phyloP scores from a whole-genome alignment of 2,113 vertebrate genomes.

The Diphyllodes magnificus region DNA sequence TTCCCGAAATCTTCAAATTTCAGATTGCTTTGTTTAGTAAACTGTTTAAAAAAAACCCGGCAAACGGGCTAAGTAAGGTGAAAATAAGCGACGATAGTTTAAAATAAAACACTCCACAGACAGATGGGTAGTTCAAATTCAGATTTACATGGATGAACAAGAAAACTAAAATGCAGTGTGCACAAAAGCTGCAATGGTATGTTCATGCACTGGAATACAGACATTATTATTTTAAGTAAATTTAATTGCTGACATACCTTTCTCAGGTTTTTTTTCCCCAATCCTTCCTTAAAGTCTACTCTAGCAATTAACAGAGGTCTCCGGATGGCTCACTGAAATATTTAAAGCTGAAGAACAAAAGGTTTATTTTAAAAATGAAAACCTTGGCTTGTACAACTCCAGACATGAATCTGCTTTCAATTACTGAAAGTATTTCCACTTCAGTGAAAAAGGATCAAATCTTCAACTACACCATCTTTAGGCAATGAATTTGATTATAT shows the following conservation, averaged over 20 bases:
- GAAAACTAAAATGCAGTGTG: not conserved
- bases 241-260: constrained; percentile 41
- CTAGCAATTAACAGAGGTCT: constrained; percentile 67
- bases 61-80: not conserved
- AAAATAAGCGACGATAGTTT: not conserved
- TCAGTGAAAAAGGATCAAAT: constrained; percentile 74
- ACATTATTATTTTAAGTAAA: not conserved
- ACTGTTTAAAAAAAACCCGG: not conserved
- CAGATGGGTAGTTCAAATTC: not conserved
- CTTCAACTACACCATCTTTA: constrained; percentile 74
- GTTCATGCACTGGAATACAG: not conserved
- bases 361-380: constrained; percentile 77
- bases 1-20: not conserved
- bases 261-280: not conserved
- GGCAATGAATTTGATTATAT: constrained; percentile 68
- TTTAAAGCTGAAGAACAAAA: constrained; percentile 79
- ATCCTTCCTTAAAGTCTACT: constrained; percentile 52
- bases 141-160: not conserved
- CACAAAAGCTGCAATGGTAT: not conserved
- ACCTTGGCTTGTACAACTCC: constrained; percentile 72
- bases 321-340: constrained; percentile 53
- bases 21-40: not conserved
- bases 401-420: constrained; percentile 80
- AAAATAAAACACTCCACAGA: not conserved
- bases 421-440: constrained; percentile 80